Evolutionary conservation across 1,140 invertebrate species (phyloP).

Genomic region (Drosophila trapezifrons): DNA sequence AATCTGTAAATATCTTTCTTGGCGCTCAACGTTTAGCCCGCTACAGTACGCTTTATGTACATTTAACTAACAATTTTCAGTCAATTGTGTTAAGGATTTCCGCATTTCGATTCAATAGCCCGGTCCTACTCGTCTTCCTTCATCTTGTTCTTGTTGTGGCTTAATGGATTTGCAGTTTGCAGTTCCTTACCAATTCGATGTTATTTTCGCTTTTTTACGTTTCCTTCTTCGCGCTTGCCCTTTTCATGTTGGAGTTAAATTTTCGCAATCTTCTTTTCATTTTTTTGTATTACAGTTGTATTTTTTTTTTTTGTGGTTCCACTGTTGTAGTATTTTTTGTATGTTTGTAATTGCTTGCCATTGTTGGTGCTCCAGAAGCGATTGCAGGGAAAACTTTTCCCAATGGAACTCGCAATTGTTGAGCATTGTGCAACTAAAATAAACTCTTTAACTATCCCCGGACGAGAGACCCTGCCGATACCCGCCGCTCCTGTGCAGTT

Average conservation of each 20-base stretch:
- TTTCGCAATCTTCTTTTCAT: constrained; percentile 38
- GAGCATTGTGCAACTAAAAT: constrained; percentile 62
- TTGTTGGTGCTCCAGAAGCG: constrained; percentile 58
- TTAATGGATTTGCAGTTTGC: constrained; percentile 81
- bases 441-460: constrained; percentile 60
- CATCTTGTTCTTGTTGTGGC: constrained; percentile 78
- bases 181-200: constrained; percentile 79
- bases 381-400: constrained; percentile 43
- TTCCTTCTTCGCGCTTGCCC: constrained; percentile 74
- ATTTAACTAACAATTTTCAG: constrained; percentile 67
- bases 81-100: constrained; percentile 59
- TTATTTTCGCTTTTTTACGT: constrained; percentile 76
- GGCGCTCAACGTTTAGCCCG: constrained; percentile 9
- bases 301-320: constrained; percentile 8
- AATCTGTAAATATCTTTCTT: constrained; percentile 57
- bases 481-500: background rate
- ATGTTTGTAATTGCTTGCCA: constrained; percentile 76
- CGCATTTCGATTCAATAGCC: constrained; percentile 21
- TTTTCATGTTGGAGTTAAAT: constrained; percentile 70
- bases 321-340: constrained; percentile 33
- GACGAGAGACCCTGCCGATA: background rate
- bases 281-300: constrained; percentile 28
- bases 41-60: constrained; percentile 25
- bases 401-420: constrained; percentile 57
- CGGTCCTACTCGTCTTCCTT: constrained; percentile 3